Percentiles rank a stretch among this genome's conserved stretches.
Conservation (phyloP, 2,797 vertebrate genomes). For the Xiphorhynchus erythropygius region DNA sequence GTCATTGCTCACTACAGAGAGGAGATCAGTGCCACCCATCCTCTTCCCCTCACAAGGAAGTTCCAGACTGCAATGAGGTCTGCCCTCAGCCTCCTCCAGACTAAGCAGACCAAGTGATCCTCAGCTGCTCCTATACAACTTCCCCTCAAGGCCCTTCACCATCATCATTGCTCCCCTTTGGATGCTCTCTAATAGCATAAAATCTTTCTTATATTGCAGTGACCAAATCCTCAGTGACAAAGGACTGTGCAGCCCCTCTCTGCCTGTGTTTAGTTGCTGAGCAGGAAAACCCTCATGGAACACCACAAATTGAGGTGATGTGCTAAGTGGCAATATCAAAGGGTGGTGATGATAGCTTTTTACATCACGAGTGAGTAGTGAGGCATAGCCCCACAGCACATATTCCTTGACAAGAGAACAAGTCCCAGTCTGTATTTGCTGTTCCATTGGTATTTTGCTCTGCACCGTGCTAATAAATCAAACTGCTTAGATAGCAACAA, state of each 20-base stretch:
- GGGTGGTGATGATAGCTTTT: neutral
- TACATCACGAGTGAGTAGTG: neutral
- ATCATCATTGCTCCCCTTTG: neutral
- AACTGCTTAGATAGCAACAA: constrained; percentile 25
- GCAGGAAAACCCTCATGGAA: neutral
- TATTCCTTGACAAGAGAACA: neutral
- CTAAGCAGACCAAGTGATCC: neutral
- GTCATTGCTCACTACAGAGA: neutral
- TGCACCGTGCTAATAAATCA: neutral
- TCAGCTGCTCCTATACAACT: neutral
- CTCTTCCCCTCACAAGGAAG: neutral
- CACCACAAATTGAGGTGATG: neutral
- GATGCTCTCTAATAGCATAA: neutral
- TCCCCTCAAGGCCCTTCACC: neutral
- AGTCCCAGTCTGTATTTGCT: neutral
- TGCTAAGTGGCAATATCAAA: neutral
- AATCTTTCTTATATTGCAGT: neutral
- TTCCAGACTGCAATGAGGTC: neutral
- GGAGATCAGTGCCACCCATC: neutral
- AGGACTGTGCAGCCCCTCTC: neutral
- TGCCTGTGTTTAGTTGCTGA: neutral
- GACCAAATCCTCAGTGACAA: neutral
- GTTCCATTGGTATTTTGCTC: neutral
- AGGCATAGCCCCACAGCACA: neutral
- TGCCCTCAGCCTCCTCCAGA: neutral